Conservation (phyloP, 2,888 invertebrate genomes). For the Escarpia spicata region DNA sequence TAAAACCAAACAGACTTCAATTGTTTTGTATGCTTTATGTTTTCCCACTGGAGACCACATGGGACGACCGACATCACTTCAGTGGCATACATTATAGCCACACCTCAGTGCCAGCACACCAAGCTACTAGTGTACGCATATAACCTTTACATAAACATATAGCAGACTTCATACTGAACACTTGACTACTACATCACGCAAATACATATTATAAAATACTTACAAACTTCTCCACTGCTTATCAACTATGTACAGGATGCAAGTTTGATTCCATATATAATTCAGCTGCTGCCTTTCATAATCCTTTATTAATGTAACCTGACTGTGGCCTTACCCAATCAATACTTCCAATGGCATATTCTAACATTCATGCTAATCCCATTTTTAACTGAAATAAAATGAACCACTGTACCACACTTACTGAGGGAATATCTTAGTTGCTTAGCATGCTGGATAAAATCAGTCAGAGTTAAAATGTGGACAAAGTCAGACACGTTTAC, state of each 20-base stretch:
- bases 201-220: neutral
- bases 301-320: neutral
- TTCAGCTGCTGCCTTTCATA: neutral
- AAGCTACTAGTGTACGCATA: neutral
- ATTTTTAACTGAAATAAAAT: neutral
- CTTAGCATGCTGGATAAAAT: too few relatives aligned
- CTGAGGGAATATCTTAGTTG: too few relatives aligned
- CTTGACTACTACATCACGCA: neutral
- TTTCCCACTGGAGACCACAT: too few relatives aligned
- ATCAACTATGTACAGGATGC: neutral
- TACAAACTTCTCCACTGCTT: neutral
- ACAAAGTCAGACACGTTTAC: too few relatives aligned
- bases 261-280: neutral
- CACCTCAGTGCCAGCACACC: neutral
- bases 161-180: neutral
- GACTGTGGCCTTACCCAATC: neutral
- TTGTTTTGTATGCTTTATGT: neutral
- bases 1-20: neutral
- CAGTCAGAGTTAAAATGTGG: too few relatives aligned
- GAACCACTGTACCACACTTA: neutral
- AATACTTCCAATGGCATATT: neutral
- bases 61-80: neutral
- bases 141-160: neutral
- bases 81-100: neutral
- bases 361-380: neutral